These are phyloP conservation scores for Gallinago stenura DNA, from an alignment of 2,797 vertebrate species.

Conservation along the genomic window DNA sequence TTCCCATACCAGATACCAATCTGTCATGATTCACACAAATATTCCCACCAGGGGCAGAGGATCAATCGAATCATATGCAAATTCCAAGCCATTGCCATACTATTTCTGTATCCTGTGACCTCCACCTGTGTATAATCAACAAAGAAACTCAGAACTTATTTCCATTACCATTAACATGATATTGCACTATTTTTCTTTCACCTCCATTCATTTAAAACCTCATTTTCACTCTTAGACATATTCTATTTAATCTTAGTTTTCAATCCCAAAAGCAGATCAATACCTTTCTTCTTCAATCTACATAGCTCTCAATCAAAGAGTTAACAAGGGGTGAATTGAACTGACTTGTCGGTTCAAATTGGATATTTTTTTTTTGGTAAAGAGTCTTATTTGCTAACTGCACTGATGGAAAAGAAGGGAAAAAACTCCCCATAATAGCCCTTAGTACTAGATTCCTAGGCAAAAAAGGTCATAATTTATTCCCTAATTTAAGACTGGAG, in stretches of 20 bases:
- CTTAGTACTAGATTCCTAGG: not conserved
- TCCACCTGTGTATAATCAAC: not conserved
- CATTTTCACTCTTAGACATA: constrained; percentile 31
- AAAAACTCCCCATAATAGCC: not conserved
- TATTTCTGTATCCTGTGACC: not conserved
- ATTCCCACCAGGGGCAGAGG: not conserved
- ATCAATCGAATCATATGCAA: accelerated
- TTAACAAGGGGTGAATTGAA: constrained; percentile 63
- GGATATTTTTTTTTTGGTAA: not conserved
- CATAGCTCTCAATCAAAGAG: constrained; percentile 62
- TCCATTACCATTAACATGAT: not conserved
- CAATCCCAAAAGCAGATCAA: constrained; percentile 56
- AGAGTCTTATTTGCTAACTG: constrained; percentile 23
- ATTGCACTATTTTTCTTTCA: not conserved
- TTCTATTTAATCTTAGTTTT: constrained; percentile 47
- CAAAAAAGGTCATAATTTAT: not conserved
- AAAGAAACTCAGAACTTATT: not conserved
- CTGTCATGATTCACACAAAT: not conserved
- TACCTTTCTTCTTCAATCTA: constrained; percentile 28
- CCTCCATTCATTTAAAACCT: constrained; percentile 23
- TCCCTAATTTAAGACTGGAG: constrained; percentile 41
- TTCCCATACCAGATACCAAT: not conserved
- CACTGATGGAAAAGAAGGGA: not conserved
- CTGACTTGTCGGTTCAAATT: not conserved
- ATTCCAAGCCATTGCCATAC: not conserved